Evolutionary conservation across 1,140 invertebrate genomes (phyloP).

Genomic region (Saccostrea echinata): DNA sequence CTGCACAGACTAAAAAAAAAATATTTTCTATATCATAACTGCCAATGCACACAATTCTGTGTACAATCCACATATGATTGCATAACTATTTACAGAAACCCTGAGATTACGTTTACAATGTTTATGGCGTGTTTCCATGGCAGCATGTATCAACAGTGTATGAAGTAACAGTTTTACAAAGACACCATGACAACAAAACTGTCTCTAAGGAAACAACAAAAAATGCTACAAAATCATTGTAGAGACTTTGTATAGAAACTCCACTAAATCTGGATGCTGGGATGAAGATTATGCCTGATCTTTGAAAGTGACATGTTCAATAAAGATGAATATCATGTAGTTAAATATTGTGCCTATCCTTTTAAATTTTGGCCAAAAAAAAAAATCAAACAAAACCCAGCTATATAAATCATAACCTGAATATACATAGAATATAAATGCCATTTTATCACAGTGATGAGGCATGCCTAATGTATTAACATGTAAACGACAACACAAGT

Average conservation of each 20-base stretch:
- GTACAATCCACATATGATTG: neutral
- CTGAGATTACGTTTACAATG: constrained; percentile 1
- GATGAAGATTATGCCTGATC: too few species aligned
- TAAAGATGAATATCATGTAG: too few species aligned
- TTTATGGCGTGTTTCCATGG: constrained; percentile 18
- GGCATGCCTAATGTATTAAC: neutral
- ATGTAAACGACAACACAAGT: neutral
- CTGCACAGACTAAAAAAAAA: neutral
- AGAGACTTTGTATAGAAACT: too few species aligned
- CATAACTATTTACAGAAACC: constrained; percentile 11
- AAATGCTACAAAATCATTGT: neutral
- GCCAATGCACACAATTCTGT: neutral
- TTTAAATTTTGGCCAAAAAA: constrained; percentile 28
- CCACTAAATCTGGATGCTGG: too few species aligned
- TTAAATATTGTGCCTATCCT: neutral
- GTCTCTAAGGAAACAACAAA: neutral
- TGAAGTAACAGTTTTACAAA: constrained; percentile 9
- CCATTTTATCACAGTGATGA: neutral
- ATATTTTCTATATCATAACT: neutral
- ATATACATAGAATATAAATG: constrained; percentile 18
- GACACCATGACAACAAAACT: neutral
- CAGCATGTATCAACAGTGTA: neutral
- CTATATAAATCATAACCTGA: too few species aligned
- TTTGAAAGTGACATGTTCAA: too few species aligned
- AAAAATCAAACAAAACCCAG: neutral